Evolutionary conservation across 2,888 invertebrate species (phyloP).

Genomic region (Cerastis rubricosa): DNA sequence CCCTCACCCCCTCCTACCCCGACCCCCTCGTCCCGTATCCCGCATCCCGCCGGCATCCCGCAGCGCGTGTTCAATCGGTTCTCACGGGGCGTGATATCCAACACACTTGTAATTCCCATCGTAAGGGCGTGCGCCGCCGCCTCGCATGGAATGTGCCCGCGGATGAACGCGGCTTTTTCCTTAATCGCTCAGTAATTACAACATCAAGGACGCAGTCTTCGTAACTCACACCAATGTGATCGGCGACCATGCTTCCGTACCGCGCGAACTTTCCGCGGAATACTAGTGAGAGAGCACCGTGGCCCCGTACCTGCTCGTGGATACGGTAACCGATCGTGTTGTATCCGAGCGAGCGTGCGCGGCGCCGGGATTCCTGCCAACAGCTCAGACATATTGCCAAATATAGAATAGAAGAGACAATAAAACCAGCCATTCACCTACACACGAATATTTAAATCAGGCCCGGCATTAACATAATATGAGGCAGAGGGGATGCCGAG

Average conservation of each 20-base stretch:
- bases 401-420: constrained; percentile 51
- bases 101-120: constrained; percentile 20
- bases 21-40: too few species aligned
- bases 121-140: not conserved
- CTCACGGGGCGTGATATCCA: not conserved
- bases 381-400: constrained; percentile 40
- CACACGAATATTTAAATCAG: constrained; percentile 63
- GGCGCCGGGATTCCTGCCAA: constrained; percentile 4
- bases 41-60: not conserved
- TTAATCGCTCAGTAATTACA: constrained; percentile 27
- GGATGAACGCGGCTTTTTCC: constrained; percentile 6
- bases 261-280: not conserved
- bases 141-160: not conserved
- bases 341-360: not conserved
- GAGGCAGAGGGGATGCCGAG: constrained; percentile 14
- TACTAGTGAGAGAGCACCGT: constrained; percentile 2
- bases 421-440: constrained; percentile 49
- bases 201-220: constrained; percentile 12
- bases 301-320: too few species aligned
- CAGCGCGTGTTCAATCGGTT: constrained; percentile 19
- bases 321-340: not conserved
- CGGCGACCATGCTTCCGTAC: not conserved
- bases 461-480: constrained; percentile 57
- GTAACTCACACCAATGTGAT: not conserved
- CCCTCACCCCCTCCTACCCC: too few species aligned